phyloP scores from a whole-genome alignment of 2,888 invertebrate species.

The Xestia xanthographa region DNA sequence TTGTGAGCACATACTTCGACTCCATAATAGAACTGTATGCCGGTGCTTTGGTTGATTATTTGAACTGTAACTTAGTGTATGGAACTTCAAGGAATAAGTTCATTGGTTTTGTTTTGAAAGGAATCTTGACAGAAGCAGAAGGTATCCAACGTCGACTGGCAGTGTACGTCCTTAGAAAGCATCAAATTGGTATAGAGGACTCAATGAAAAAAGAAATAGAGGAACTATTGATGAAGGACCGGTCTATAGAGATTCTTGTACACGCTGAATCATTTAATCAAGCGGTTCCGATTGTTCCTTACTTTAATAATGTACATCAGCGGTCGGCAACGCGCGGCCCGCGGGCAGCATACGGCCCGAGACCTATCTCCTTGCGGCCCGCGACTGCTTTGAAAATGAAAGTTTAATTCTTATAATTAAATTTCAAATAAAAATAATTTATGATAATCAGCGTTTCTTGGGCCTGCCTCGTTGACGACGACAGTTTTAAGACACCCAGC shows the following conservation, averaged over 20 bases:
- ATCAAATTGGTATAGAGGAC: constrained; percentile 14
- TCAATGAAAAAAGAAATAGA: constrained; percentile 30
- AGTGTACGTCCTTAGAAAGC: constrained; percentile 30
- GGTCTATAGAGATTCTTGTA: constrained; percentile 17
- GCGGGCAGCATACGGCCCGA: no score
- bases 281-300: constrained; percentile 20
- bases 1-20: constrained; percentile 72
- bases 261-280: constrained; percentile 11
- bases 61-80: constrained; percentile 44
- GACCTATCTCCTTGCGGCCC: no score
- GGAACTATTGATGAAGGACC: constrained; percentile 24
- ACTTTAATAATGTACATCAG: constrained; percentile 4
- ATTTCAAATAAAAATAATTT: no score
- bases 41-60: constrained; percentile 61
- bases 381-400: no score
- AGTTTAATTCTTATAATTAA: no score
- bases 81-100: constrained; percentile 30
- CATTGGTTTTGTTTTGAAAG: constrained; percentile 35
- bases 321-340: no score
- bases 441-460: no score
- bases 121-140: constrained; percentile 40
- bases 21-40: constrained; percentile 75
- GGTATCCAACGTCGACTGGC: constrained; percentile 45
- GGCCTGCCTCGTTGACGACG: no score
- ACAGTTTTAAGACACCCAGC: no score